Percentiles rank a stretch among this genome's conserved stretches.
These are phyloP conservation scores for Xanthorhoe designata DNA, from an alignment of 2,888 invertebrate genomes.

Conservation along the genomic window DNA sequence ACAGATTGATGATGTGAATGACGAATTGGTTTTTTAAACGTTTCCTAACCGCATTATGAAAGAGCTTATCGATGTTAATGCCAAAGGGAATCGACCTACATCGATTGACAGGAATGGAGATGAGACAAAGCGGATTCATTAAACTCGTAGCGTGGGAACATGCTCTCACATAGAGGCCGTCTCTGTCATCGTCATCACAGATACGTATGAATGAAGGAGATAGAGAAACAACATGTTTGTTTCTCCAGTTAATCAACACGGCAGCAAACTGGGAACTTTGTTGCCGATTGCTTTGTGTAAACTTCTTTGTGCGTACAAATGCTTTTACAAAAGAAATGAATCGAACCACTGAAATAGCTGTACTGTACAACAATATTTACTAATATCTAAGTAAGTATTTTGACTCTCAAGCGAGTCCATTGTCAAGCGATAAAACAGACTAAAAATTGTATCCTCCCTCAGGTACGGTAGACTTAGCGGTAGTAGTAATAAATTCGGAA, in stretches of 20 bases:
- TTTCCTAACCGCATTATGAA: conserved; percentile 31
- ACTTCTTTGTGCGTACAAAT: conserved; percentile 28
- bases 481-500: conserved; percentile 21
- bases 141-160: conserved; percentile 39
- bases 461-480: neutral
- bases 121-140: conserved; percentile 38
- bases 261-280: conserved; percentile 32
- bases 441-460: neutral
- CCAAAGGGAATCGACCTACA: conserved; percentile 30
- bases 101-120: conserved; percentile 41
- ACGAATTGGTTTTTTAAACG: conserved; percentile 35
- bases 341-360: conserved; percentile 15
- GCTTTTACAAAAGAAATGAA: conserved; percentile 31
- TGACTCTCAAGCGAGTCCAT: conserved; percentile 13
- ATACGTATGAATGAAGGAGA: conserved; percentile 22
- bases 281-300: conserved; percentile 32
- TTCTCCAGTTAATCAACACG: conserved; percentile 31
- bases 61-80: conserved; percentile 29
- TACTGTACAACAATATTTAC: conserved; percentile 14
- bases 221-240: conserved; percentile 25
- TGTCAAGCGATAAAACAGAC: neutral
- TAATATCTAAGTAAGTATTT: conserved; percentile 16
- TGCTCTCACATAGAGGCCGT: conserved; percentile 19
- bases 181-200: conserved; percentile 21
- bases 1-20: conserved; percentile 32